phyloP scores from a whole-genome alignment of 2,113 vertebrate genomes.

The Electrona antarctica region DNA sequence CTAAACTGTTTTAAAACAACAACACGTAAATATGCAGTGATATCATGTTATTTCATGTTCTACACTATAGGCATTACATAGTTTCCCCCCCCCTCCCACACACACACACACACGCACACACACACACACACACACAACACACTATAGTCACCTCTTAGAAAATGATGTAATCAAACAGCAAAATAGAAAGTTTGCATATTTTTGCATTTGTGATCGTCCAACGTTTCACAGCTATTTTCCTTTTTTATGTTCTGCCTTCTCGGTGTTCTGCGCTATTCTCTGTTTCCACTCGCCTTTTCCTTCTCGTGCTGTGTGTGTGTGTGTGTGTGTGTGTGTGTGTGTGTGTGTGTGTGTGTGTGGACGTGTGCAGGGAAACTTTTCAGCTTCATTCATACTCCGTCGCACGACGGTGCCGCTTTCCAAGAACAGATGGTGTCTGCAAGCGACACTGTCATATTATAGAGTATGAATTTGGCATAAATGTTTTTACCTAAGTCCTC shows the following conservation, averaged over 20 bases:
- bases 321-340: too few species aligned
- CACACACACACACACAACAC: constrained; percentile 56
- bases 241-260: constrained; percentile 38
- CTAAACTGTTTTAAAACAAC: constrained; percentile 69
- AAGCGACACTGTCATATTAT: too few species aligned
- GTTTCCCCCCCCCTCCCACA: constrained; percentile 34
- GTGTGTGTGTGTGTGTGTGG: constrained; percentile 10
- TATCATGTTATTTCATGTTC: constrained; percentile 66
- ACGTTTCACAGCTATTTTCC: constrained; percentile 77
- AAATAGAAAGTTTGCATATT: constrained; percentile 86
- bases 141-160: constrained; percentile 79
- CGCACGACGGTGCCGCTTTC: too few species aligned
- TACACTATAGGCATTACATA: constrained; percentile 73
- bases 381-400: neutral
- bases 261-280: constrained; percentile 17
- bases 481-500: constrained; percentile 46
- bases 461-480: neutral
- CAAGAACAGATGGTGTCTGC: too few species aligned
- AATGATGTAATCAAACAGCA: constrained; percentile 77
- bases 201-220: constrained; percentile 81
- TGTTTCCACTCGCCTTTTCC: constrained; percentile 34
- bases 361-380: constrained; percentile 44
- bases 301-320: neutral
- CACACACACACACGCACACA: constrained; percentile 7
- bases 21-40: constrained; percentile 67